These are phyloP conservation scores for Heliconius ethilla DNA, from an alignment of 2,888 invertebrate genomes.

Conservation along the genomic window DNA sequence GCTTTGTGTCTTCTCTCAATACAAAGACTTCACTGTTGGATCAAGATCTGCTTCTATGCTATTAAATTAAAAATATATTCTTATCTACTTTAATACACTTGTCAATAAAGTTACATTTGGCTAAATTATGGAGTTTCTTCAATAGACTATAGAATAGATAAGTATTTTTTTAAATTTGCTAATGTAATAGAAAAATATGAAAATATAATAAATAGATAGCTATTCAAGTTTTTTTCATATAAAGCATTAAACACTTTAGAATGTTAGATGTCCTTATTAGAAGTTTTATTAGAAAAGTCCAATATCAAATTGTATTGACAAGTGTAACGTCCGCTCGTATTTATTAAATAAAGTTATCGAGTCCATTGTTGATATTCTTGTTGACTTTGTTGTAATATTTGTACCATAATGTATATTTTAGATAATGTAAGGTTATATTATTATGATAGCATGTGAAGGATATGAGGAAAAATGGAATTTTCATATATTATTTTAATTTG, in stretches of 20 bases:
- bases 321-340: slow-evolving; percentile 55
- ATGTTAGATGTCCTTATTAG: too few relatives aligned
- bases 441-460: not conserved
- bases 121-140: not conserved
- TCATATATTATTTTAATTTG: not conserved
- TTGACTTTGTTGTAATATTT: slow-evolving; percentile 76
- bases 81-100: slow-evolving; percentile 26
- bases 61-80: slow-evolving; percentile 71
- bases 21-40: slow-evolving; percentile 95
- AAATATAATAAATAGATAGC: not conserved
- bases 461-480: not conserved
- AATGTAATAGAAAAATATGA: not conserved
- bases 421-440: slow-evolving; percentile 24
- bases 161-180: not conserved
- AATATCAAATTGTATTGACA: slow-evolving; percentile 37
- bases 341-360: slow-evolving; percentile 73
- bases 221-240: not conserved
- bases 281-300: not conserved
- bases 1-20: slow-evolving; percentile 96
- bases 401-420: slow-evolving; percentile 47
- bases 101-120: slow-evolving; percentile 32
- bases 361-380: slow-evolving; percentile 82
- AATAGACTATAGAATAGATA: not conserved
- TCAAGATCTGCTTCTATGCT: slow-evolving; percentile 88
- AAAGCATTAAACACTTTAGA: not conserved